Evolutionary conservation across 2,797 vertebrate species (phyloP), one percentile per base, ranked within the genome.

Genomic region (Sebastolobus altivelis): DNA sequence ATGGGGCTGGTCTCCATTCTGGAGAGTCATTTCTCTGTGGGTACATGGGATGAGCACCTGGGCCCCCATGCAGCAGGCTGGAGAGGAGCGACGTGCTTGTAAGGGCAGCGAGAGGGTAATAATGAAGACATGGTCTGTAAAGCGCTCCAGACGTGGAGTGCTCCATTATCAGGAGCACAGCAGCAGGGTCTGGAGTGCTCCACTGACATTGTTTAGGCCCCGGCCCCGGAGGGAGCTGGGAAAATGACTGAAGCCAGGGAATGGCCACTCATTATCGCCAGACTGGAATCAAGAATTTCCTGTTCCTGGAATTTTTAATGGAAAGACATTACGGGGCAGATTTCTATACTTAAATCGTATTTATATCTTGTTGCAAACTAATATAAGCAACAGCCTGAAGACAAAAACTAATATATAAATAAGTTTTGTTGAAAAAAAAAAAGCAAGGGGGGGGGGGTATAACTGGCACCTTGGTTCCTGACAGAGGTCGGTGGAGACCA

Each of bases 221-320:
- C 72, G 78, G 90, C 84, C 89, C 90, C 63, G 55, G 84, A 92
- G 90, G 91, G 91, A 88, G 86, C 84, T 85, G 91, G 88, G 89
- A 93, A 94, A 94, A 85, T 74, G 88, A 88, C 83, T 87, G 81
- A 84, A 92, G 84, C 89, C 80, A 81, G 89, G 88, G 88, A 93
- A 92, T 49, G 85, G 88, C 89, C 81, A 79, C 92, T 95, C 91
- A 94, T 94, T 95, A 95, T 94, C 94, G 83, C 87, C 84, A 86
- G 88, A 92, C 92, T 91, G 88, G 88, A 95, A 94, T 94, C 90
- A 92, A 94, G 93, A 93, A 93, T 94, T 95, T 95, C 92, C 92
- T 93, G 89, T 93, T 92, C 83, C 86, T 89, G 74, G 73, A 82
- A 71, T 72, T 86, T 75, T 81, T 25, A 59, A 88, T 77, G 75